phyloP scores from a whole-genome alignment of 2,888 invertebrate genomes.

The Sphinx pinastri region DNA sequence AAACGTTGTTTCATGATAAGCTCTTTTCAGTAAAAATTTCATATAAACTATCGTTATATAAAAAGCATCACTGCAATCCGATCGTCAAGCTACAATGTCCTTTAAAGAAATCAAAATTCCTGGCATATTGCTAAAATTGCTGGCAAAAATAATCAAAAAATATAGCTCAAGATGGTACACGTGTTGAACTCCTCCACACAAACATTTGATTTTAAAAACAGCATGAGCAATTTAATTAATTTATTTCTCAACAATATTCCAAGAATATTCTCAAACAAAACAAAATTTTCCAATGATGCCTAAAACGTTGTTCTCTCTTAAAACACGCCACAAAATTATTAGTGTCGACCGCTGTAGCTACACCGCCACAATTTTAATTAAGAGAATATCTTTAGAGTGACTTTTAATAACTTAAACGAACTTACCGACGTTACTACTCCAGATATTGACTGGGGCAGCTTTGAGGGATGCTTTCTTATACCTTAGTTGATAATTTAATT shows the following conservation, averaged over 20 bases:
- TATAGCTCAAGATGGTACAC: no score
- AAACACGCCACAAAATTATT: neutral
- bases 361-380: conserved; percentile 26
- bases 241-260: neutral
- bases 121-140: no score
- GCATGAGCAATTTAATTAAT: neutral
- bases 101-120: no score
- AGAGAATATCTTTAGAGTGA: conserved; percentile 18
- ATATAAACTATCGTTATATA: no score
- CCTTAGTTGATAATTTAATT: neutral
- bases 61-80: no score
- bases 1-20: no score
- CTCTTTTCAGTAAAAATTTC: no score
- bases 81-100: no score
- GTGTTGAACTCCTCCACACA: no score
- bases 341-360: conserved; percentile 8
- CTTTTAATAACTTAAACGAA: conserved; percentile 26
- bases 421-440: neutral
- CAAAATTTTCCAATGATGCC: neutral
- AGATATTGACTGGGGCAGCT: neutral
- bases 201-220: no score
- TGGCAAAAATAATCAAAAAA: no score
- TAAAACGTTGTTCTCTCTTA: neutral
- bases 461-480: neutral
- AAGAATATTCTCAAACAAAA: neutral